Conservation (phyloP, 2,797 vertebrate species). For the Poecile montanus region DNA sequence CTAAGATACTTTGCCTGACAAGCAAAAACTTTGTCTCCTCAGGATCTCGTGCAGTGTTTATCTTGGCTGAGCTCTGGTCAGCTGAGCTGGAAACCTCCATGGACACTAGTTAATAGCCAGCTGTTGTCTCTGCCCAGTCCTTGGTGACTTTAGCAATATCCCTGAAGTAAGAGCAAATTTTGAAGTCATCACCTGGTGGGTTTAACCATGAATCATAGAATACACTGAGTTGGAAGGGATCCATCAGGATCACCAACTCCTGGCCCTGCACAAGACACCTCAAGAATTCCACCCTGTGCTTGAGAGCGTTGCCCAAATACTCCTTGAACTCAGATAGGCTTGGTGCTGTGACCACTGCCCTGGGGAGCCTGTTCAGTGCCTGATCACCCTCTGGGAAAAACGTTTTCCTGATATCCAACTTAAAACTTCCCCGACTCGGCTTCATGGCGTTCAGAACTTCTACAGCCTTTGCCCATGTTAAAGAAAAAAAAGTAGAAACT, state of each 20-base stretch:
- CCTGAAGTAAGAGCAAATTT: not conserved
- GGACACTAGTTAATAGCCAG: not conserved
- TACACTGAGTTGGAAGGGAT: not conserved
- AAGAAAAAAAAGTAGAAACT: not conserved
- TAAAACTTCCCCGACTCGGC: not conserved
- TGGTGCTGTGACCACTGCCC: not conserved
- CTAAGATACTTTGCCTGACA: not conserved
- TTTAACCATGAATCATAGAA: not conserved
- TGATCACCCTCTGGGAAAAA: not conserved
- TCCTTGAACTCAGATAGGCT: not conserved
- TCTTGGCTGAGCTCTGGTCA: not conserved
- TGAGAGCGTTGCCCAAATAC: not conserved
- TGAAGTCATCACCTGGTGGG: not conserved
- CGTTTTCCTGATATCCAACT: not conserved
- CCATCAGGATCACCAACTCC: not conserved
- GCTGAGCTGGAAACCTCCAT: not conserved
- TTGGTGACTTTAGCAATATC: not conserved
- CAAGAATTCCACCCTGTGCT: not conserved
- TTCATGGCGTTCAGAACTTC: not conserved
- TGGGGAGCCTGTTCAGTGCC: not conserved
- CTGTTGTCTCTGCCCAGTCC: not conserved
- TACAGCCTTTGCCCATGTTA: not conserved
- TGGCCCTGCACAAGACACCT: not conserved
- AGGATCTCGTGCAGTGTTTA: not conserved
- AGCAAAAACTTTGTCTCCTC: not conserved